These are phyloP conservation scores for Sitta europaea DNA, from an alignment of 2,113 vertebrate species.

Conservation along the genomic window DNA sequence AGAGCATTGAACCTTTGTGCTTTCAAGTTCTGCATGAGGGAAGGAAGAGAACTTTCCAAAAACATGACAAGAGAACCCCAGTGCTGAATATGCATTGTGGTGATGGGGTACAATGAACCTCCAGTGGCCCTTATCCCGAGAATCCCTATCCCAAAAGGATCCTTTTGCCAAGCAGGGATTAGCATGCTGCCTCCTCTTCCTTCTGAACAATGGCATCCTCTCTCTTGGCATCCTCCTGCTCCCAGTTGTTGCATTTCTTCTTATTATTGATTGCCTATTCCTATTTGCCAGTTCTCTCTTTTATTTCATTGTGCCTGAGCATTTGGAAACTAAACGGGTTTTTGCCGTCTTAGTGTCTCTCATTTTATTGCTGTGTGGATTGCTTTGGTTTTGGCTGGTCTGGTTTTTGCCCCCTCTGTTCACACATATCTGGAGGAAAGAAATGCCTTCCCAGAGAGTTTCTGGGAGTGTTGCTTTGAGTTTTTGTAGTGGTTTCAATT, in stretches of 20 bases:
- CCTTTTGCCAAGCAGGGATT: neutral
- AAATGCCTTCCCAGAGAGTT: neutral
- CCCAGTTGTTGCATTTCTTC: neutral
- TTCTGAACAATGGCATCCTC: neutral
- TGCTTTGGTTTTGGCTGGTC: neutral
- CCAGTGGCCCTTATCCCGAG: neutral
- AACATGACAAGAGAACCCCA: accelerated
- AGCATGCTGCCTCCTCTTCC: neutral
- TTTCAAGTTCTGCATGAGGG: neutral
- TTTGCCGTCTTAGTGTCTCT: neutral
- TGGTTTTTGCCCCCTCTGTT: neutral
- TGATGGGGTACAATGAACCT: accelerated
- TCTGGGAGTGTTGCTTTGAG: neutral
- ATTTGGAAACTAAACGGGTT: neutral
- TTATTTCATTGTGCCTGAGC: neutral
- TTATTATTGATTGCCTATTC: neutral
- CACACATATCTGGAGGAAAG: neutral
- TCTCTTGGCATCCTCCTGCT: accelerated
- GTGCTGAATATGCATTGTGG: accelerated
- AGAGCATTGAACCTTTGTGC: neutral
- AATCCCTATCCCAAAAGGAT: neutral
- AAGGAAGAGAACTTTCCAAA: neutral
- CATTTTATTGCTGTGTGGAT: neutral
- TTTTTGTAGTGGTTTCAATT: no score
- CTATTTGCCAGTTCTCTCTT: neutral